phyloP scores from a whole-genome alignment of 1,140 invertebrate species.

The Lepidurus couesii region DNA sequence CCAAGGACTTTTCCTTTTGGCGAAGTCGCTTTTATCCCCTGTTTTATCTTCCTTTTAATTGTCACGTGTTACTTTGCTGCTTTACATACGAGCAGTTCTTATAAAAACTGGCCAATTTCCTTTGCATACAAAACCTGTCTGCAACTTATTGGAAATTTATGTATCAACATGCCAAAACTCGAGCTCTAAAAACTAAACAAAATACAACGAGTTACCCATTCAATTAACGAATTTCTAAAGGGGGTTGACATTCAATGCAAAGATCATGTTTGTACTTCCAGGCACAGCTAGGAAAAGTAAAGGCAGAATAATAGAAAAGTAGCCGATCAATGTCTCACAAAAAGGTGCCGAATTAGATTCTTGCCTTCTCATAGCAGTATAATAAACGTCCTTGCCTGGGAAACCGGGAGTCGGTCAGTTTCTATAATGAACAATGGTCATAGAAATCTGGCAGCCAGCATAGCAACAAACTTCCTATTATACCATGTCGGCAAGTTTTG shows the following conservation, averaged over 20 bases:
- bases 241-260: no score
- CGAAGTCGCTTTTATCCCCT: background rate
- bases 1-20: conserved; percentile 14
- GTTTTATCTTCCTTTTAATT: background rate
- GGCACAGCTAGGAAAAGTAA: no score
- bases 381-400: background rate
- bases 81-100: no score
- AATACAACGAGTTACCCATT: no score
- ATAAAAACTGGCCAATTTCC: no score
- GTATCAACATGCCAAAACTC: no score
- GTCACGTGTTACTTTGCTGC: background rate
- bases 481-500: background rate
- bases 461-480: background rate
- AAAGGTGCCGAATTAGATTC: background rate
- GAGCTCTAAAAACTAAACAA: no score
- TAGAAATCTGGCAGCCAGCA: background rate
- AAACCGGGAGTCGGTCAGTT: background rate
- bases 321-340: background rate
- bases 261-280: no score
- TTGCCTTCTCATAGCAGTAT: background rate
- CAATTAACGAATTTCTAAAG: no score
- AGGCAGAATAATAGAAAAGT: no score
- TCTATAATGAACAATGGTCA: background rate
- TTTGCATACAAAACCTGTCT: no score
- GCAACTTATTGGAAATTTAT: no score